Evolutionary conservation across 2,113 vertebrate species (phyloP).

Genomic region (Cinclus cinclus): DNA sequence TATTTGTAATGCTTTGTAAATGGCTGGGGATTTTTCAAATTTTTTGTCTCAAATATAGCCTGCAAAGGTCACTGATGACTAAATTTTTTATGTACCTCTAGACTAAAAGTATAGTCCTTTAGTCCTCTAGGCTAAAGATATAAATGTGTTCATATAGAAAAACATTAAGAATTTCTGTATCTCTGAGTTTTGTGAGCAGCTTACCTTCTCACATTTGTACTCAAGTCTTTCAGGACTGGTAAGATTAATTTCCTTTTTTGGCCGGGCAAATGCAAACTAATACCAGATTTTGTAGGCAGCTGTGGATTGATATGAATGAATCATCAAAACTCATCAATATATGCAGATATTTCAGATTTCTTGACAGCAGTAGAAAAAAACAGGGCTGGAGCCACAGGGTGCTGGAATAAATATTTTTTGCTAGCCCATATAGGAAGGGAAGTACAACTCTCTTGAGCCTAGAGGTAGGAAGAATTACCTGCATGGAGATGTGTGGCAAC

Average conservation of each 20-base stretch:
- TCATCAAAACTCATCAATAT: neutral
- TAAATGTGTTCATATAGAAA: neutral
- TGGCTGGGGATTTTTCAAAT: neutral
- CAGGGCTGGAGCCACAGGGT: neutral
- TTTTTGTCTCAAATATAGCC: neutral
- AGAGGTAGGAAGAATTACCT: neutral
- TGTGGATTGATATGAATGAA: neutral
- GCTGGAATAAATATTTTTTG: neutral
- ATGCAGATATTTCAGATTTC: neutral
- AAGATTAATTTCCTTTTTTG: neutral
- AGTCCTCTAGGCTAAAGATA: neutral
- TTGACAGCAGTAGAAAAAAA: neutral
- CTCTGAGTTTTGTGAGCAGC: neutral
- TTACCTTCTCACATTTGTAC: neutral
- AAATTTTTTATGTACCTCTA: neutral
- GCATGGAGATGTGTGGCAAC: neutral
- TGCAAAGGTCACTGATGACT: neutral
- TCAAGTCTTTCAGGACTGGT: neutral
- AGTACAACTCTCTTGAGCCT: neutral
- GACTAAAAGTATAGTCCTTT: neutral
- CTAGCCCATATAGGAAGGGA: neutral
- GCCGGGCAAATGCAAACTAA: neutral
- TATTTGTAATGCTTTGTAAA: neutral
- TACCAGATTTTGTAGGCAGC: neutral
- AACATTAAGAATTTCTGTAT: neutral